Evolutionary conservation across 92 coral and sea anemone species (phyloP).

Genomic region (Phymanthus crucifer): DNA sequence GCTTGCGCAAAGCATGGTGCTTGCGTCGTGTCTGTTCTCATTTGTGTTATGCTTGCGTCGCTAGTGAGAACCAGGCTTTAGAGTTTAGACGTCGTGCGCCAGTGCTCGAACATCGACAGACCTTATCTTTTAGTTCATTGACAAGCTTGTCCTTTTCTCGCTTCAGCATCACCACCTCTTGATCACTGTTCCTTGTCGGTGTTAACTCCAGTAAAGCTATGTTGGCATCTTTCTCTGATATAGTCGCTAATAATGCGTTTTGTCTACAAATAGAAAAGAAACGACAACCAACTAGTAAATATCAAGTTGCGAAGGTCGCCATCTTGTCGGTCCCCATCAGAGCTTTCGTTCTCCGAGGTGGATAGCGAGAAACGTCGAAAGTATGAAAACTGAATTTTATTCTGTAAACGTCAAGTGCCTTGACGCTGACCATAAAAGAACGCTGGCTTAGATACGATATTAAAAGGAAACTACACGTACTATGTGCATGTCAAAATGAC

Average conservation of each 20-base stretch:
- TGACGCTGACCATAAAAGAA: too few species aligned
- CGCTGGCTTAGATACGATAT: too few species aligned
- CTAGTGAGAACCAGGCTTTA: too few species aligned
- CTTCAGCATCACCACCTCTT: constrained; percentile 82
- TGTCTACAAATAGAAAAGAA: constrained; percentile 63
- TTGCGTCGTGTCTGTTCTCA: too few species aligned
- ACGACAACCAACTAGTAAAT: not conserved
- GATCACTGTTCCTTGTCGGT: constrained; percentile 86
- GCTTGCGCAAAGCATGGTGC: too few species aligned
- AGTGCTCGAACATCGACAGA: constrained; percentile 10
- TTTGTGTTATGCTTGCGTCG: too few species aligned
- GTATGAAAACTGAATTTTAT: too few species aligned
- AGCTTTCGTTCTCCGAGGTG: too few species aligned
- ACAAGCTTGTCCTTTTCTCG: constrained; percentile 96
- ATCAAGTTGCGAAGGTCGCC: not conserved
- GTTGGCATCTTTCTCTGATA: constrained; percentile 96
- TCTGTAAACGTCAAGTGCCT: too few species aligned
- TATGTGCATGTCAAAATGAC: not conserved
- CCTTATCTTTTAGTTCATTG: constrained; percentile 93
- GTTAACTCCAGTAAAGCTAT: constrained; percentile 91
- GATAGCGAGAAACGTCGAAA: too few species aligned
- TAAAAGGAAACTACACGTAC: not conserved
- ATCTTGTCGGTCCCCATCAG: not conserved
- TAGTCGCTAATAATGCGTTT: constrained; percentile 94
- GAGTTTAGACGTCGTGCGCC: too few species aligned